A percentile compares a stretch with the other conserved stretches of the same genome.
phyloP scores from a whole-genome alignment of 2,888 invertebrate species.

The Spicauda simplicius region DNA sequence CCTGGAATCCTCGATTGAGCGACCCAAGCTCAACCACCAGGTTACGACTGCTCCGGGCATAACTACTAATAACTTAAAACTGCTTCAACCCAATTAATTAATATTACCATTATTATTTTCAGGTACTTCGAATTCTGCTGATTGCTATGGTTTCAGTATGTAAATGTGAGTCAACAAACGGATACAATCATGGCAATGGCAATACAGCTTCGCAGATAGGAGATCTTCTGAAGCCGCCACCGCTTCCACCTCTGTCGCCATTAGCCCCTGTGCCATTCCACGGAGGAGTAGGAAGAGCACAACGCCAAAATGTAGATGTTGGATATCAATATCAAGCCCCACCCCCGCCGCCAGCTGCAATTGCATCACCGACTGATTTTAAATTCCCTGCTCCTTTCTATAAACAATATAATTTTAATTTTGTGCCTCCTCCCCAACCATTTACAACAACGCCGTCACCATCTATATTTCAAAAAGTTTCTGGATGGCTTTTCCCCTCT shows the following conservation, averaged over 20 bases:
- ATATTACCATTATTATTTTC: slow-evolving; percentile 48
- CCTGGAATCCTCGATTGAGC: no score
- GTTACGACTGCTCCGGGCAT: no score
- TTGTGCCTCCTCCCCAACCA: slow-evolving; percentile 75
- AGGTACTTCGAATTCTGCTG: slow-evolving; percentile 68
- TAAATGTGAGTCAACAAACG: slow-evolving; percentile 59
- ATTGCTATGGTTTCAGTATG: slow-evolving; percentile 58
- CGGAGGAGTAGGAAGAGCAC: slow-evolving; percentile 60
- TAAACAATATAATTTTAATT: slow-evolving; percentile 78
- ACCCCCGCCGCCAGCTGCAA: slow-evolving; percentile 57
- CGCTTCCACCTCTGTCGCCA: slow-evolving; percentile 62
- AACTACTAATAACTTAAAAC: no score
- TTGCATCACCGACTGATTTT: slow-evolving; percentile 57
- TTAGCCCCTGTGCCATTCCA: slow-evolving; percentile 74
- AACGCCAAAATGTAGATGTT: slow-evolving; percentile 64
- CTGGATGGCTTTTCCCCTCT: slow-evolving; percentile 86
- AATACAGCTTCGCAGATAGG: slow-evolving; percentile 66
- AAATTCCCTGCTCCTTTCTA: slow-evolving; percentile 78
- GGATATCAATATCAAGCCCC: slow-evolving; percentile 66
- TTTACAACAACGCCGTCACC: slow-evolving; percentile 73
- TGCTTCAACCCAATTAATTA: no score
- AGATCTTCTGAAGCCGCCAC: slow-evolving; percentile 74
- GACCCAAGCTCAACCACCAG: no score
- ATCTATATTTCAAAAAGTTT: slow-evolving; percentile 85
- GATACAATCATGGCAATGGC: slow-evolving; percentile 53